Conservation (phyloP, 30 jellyfish, hydroid and myxozoan genomes). For the Aurelia sp. region DNA sequence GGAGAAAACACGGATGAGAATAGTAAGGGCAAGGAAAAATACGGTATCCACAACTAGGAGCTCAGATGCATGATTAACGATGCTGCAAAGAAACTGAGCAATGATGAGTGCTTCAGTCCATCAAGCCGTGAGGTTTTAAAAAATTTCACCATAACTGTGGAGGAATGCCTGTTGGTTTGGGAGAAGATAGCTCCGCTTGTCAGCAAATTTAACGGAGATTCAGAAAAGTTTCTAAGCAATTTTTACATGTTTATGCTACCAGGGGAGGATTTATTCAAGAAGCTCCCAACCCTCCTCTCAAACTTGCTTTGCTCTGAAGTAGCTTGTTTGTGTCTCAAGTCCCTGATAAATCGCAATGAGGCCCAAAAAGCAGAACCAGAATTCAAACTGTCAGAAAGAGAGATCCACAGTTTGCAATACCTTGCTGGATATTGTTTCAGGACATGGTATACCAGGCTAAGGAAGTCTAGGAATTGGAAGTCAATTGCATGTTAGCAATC, state of each 20-base stretch:
- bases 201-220: conserved; percentile 17
- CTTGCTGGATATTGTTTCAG: conserved; percentile 32
- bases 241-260: conserved; percentile 13
- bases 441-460: conserved; percentile 3
- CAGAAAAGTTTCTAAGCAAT: conserved; percentile 19
- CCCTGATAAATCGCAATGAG: neutral
- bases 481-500: conserved; percentile 4
- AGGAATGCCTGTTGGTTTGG: conserved; percentile 15
- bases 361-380: neutral
- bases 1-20: neutral
- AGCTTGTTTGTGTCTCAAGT: conserved; percentile 21
- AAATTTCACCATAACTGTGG: conserved; percentile 8
- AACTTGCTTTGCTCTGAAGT: conserved; percentile 47
- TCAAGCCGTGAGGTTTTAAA: neutral
- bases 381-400: neutral
- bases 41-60: neutral
- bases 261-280: neutral
- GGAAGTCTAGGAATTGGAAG: neutral
- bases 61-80: neutral
- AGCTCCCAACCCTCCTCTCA: conserved; percentile 24
- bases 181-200: conserved; percentile 2
- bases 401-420: neutral
- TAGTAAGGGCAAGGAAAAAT: too few species aligned
- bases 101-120: conserved; percentile 14
- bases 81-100: conserved; percentile 6